Evolutionary conservation across 2,113 vertebrate species (phyloP).

Genomic region (Coturnix japonica): DNA sequence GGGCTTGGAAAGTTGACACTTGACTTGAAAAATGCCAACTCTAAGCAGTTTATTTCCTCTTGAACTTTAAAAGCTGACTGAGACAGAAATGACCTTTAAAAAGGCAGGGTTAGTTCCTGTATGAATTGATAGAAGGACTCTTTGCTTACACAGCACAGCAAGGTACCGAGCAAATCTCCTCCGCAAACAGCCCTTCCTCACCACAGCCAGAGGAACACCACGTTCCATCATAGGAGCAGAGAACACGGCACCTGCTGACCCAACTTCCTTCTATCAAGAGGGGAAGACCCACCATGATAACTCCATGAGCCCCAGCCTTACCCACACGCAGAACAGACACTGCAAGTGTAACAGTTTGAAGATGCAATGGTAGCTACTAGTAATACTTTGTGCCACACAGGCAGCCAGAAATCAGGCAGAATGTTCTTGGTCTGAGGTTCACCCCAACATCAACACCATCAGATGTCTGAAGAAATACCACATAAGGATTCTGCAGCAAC

Average conservation of each 20-base stretch:
- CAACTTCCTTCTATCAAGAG: neutral
- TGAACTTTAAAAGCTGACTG: slow-evolving; percentile 79
- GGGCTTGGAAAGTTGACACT: slow-evolving; percentile 75
- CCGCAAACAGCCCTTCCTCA: slow-evolving; percentile 47
- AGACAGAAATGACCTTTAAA: slow-evolving; percentile 80
- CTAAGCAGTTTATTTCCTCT: slow-evolving; percentile 80
- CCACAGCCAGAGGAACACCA: neutral
- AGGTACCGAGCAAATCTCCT: slow-evolving; percentile 51
- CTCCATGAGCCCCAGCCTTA: neutral
- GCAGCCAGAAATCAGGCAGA: slow-evolving; percentile 32
- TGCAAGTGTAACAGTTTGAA: slow-evolving; percentile 5
- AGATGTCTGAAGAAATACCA: slow-evolving; percentile 43
- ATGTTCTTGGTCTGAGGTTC: slow-evolving; percentile 17
- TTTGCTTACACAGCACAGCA: slow-evolving; percentile 56
- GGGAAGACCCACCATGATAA: neutral
- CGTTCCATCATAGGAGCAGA: neutral
- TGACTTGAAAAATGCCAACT: slow-evolving; percentile 82
- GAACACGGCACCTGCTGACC: neutral
- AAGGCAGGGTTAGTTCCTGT: slow-evolving; percentile 73
- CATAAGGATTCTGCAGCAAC: neutral
- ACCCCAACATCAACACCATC: neutral
- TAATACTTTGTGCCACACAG: neutral
- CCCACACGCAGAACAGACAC: neutral
- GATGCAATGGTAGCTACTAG: slow-evolving; percentile 35
- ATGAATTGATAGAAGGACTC: slow-evolving; percentile 54